Base-by-base conservation (phyloP, 2,113 vertebrate genomes). In the Coracopsis vasa region DNA sequence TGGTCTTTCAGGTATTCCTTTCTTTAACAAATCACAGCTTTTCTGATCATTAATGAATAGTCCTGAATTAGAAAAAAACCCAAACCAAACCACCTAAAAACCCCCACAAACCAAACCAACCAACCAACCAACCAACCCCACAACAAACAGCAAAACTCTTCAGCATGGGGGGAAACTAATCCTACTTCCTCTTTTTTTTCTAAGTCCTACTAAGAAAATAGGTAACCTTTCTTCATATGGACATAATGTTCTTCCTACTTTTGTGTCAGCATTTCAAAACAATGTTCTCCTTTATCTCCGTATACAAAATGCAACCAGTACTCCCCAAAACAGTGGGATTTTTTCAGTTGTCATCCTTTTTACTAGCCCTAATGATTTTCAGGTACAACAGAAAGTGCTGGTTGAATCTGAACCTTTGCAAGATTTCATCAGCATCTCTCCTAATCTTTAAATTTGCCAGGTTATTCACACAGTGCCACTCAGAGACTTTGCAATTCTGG, bases 21-120 rank as follows among this genome's bases (percentile, higher is more conserved):
- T 89, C 60, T 70, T 45, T 35, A 79, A 54, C 39, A 21, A 91
- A 86, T 72, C 27, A 75, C 35, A 82, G 20, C 48, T 56, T 78
- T 95, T 80, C 31, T 80, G 13, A 39, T 28, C 24, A 48, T 61
- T 91, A 73, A 89, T 47, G 24, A 70, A 66, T 42, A 72, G 10
- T n/a, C 62, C 11, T 29, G 18, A 88, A 39, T 78, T 7, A 54
- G 66, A 83, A 66, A n/a, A 8, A 35, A 69, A 39, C 16, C 25
- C 20, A 47, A 41, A 24, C 4, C 6, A 65, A 45, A 21, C 13
- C 33, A 16, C 45, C 39, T 13, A 18, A 66, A 48, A 78, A 16
- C 1, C 5, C 23, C 20, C 60, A 5, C 1, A 21, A 67, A 10
- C 20, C 21, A 12, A 53, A 9, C 9, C 25, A 42, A 1, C 4